Base-by-base conservation (phyloP, 2,113 vertebrate species). In the Pluvianellus socialis region DNA sequence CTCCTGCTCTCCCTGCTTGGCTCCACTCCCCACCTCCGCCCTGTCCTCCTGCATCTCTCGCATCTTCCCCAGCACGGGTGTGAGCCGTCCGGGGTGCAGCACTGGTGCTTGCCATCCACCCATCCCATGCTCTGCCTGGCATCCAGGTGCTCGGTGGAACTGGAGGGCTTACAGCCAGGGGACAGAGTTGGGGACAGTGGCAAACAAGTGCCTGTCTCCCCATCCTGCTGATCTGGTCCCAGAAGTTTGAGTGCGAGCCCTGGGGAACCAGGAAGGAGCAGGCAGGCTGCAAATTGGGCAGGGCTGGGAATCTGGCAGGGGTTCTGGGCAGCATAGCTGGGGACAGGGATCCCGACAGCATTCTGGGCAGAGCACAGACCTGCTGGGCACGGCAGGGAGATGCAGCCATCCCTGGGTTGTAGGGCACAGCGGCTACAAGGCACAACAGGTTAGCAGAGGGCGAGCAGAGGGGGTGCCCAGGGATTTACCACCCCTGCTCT, bases 21-120 rank as follows among this genome's bases (percentile, higher is more conserved):
- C 92, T 96, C 68, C 1, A 0, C 73, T 94, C 75, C 59, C 72
- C 86, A 65, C 20, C 81, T 87, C 93, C 18, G 6, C 77, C 52
- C 83, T 3, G 0, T 77, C 55, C 82, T 86, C 53, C 71, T 42
- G 68, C 71, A 45, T 80, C 90, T 83, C 88, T 35, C 4, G 1
- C 79, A 21, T 88, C 63, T 79, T 88, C 50, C 68, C 72, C 30
- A n/a, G n/a, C 0, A 0, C 2, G 4, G 24, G 6, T 4, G 2
- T 62, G 75, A 94, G 44, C 50, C 0, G 0, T 26, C 24, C 1
- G 2, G 33, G 42, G 12, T 58, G 76, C 80, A 86, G 16, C 3
- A 3, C n/a, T 1, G 0, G 49, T 23, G 24, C 72, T 44, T 38
- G 40, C 68, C 5, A 5, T 14, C 32, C 10, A 1, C 35, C 66